Conservation (phyloP, 2,797 vertebrate species). For the Malurus leucopterus region DNA sequence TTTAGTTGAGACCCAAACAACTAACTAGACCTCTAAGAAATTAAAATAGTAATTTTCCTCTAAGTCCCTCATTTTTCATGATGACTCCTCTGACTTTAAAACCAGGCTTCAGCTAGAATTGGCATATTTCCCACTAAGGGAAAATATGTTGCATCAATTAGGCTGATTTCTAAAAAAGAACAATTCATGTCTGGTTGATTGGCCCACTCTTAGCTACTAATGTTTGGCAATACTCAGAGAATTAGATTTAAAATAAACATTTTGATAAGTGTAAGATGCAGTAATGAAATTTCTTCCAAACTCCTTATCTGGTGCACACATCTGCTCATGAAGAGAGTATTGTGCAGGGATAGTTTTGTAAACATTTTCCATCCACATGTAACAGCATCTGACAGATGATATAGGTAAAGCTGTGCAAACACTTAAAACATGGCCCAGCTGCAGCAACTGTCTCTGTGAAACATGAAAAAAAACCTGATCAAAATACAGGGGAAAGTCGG, state of each 20-base stretch:
- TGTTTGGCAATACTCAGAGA: background rate
- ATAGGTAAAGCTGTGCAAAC: background rate
- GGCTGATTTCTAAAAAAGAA: background rate
- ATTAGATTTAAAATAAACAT: background rate
- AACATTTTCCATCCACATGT: background rate
- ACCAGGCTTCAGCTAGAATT: background rate
- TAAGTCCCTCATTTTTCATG: background rate
- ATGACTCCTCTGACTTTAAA: background rate
- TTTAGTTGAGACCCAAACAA: background rate
- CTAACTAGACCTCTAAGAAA: background rate
- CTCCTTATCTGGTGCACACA: background rate
- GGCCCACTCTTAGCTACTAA: background rate
- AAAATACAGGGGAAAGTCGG: background rate
- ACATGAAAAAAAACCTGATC: background rate
- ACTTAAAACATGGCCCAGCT: background rate
- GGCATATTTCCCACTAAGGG: rapidly evolving
- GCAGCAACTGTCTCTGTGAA: background rate
- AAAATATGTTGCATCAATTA: background rate
- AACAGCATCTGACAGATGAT: background rate
- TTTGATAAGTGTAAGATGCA: background rate
- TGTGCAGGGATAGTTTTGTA: background rate
- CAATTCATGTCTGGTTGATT: background rate
- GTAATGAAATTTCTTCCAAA: background rate
- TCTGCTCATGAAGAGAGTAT: background rate
- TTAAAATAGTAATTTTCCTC: background rate